A percentile compares a stretch with the other conserved stretches of the same genome.
Conservation (phyloP, 2,113 vertebrate species). For the Corythornis cristatus region DNA sequence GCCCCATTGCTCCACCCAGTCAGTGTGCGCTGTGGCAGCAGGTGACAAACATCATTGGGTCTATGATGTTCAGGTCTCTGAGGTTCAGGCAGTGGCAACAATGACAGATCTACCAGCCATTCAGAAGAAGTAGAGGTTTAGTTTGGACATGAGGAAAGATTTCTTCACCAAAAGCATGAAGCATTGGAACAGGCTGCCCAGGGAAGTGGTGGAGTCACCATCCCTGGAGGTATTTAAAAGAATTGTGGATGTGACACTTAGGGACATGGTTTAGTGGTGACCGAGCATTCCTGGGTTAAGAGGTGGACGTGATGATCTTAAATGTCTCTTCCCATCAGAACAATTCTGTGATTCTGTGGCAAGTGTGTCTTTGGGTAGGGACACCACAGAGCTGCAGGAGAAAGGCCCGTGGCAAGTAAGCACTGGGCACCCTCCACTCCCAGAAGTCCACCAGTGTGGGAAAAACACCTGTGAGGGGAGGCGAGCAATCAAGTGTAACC, state of each 20-base stretch:
- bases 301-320: not conserved
- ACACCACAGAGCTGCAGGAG: accelerated
- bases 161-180: not conserved
- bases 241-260: not conserved
- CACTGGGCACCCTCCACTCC: not conserved
- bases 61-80: not conserved
- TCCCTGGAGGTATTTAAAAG: not conserved
- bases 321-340: not conserved
- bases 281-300: not conserved
- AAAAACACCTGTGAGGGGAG: no score
- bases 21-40: not conserved
- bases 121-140: not conserved
- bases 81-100: not conserved
- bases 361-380: accelerated
- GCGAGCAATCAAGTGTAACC: accelerated
- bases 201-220: not conserved
- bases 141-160: not conserved
- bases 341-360: not conserved
- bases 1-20: not conserved
- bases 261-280: not conserved
- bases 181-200: not conserved
- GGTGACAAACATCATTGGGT: not conserved
- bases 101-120: not conserved
- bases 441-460: accelerated
- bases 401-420: accelerated